Conservation (phyloP, 2,113 vertebrate species). For the Alethe diademata region DNA sequence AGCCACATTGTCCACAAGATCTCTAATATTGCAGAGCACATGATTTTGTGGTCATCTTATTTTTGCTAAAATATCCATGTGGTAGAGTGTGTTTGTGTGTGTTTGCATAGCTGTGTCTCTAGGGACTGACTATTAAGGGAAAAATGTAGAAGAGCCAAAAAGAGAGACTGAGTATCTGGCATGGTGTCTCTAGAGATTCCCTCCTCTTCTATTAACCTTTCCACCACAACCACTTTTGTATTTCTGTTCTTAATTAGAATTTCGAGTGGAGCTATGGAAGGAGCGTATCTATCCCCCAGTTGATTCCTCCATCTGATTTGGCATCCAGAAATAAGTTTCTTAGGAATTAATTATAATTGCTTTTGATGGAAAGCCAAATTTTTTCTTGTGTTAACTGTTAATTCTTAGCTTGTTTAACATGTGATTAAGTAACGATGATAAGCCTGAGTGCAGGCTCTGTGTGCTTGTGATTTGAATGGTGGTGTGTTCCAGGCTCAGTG, state of each 20-base stretch:
- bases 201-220: conserved; percentile 71
- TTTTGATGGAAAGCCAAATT: conserved; percentile 73
- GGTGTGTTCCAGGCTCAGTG: neutral
- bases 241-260: conserved; percentile 77
- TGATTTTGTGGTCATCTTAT: neutral
- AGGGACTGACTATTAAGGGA: neutral
- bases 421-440: conserved; percentile 64
- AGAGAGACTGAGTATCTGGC: conserved; percentile 29
- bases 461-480: neutral
- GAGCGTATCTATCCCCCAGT: conserved; percentile 53
- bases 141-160: conserved; percentile 8
- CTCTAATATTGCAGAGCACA: neutral
- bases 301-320: conserved; percentile 72
- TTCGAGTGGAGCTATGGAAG: conserved; percentile 57
- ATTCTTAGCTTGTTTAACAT: conserved; percentile 62
- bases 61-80: neutral
- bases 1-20: neutral
- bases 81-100: neutral
- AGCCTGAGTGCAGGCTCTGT: conserved; percentile 13
- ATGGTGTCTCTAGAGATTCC: conserved; percentile 59
- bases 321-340: conserved; percentile 62
- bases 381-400: conserved; percentile 68
- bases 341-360: conserved; percentile 77
- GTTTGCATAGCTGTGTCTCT: neutral
- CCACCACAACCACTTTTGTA: conserved; percentile 64